Evolutionary conservation across 2,113 vertebrate species (phyloP), one percentile per base, ranked within the genome.

Genomic region (Labeo rohita): DNA sequence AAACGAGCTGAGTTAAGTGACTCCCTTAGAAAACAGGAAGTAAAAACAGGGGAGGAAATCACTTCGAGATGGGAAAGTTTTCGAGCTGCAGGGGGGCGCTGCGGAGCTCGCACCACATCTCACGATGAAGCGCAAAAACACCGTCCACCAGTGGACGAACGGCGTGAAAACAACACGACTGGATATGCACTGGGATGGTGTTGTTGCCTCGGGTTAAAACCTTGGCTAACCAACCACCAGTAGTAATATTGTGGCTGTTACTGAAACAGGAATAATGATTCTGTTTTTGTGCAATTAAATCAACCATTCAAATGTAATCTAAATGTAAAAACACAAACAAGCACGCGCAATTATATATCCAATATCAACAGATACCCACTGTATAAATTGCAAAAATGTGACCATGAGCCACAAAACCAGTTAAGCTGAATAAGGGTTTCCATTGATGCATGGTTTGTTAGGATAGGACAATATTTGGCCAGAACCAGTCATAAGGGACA

Each of bases 21-120:
- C 86, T 91, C 88, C 84, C 85, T 84, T 77, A 86, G 83, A 90
- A 92, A 92, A 92, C 92, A 92, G 89, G 90, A 92, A 92, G 92
- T 90, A 87, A 88, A 88, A 84, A 85, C 86, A 82, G 83, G 83
- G 86, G 90, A 91, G 90, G 91, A 91, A 91, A 90, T 89, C 85
- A 87, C 85, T 83, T 80, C 74, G 87, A 90, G 61, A 88, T 66
- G 80, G 76, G 74, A 90, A 91, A 91, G 87, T 90, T 91, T 91
- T 83, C 65, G 49, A 84, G 54, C 85, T 65, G 83, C 74, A 82
- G 84, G 91, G 75, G 89, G 91, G 91, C 90, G 91, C 90, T 88
- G 85, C 79, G 70, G 91, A 89, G 91, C 81, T 61, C 83, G 23
- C 16, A 43, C 21, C 59, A 12, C 6, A 36, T 52, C 28, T 36